These are phyloP conservation scores for Eudemis profundana DNA, from an alignment of 2,888 invertebrate species.

Conservation along the genomic window DNA sequence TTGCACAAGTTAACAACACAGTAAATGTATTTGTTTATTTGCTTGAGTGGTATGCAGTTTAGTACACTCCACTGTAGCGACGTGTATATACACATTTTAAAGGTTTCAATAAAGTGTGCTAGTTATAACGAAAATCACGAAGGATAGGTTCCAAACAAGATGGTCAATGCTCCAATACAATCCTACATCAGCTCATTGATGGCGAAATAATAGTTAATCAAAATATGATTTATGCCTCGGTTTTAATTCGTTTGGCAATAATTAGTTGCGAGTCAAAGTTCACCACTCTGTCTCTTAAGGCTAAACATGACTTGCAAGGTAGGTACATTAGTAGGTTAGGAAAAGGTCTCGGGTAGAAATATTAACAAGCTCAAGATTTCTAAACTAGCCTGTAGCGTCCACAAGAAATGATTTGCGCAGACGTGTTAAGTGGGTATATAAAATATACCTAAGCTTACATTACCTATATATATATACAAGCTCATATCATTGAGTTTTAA, in stretches of 20 bases:
- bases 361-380: constrained; percentile 23
- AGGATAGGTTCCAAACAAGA: not conserved
- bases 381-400: constrained; percentile 1
- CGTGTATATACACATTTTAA: no score
- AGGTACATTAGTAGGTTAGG: constrained; percentile 24
- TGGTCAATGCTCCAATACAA: not conserved
- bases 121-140: not conserved
- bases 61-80: no score
- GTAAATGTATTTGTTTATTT: no score
- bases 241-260: constrained; percentile 36
- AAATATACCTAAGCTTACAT: no score
- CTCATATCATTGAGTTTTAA: no score
- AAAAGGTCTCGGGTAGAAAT: constrained; percentile 27
- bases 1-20: no score
- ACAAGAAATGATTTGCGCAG: not conserved
- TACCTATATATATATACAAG: no score
- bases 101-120: no score
- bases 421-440: not conserved
- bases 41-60: no score
- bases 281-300: constrained; percentile 18
- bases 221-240: constrained; percentile 34
- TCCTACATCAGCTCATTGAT: not conserved
- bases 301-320: constrained; percentile 15
- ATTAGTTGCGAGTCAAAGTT: constrained; percentile 28
- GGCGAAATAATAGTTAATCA: constrained; percentile 24